A percentile compares a stretch with the other conserved stretches of the same genome.
These are phyloP conservation scores for Streptopelia turtur DNA, from an alignment of 2,797 vertebrate species.

Conservation along the genomic window DNA sequence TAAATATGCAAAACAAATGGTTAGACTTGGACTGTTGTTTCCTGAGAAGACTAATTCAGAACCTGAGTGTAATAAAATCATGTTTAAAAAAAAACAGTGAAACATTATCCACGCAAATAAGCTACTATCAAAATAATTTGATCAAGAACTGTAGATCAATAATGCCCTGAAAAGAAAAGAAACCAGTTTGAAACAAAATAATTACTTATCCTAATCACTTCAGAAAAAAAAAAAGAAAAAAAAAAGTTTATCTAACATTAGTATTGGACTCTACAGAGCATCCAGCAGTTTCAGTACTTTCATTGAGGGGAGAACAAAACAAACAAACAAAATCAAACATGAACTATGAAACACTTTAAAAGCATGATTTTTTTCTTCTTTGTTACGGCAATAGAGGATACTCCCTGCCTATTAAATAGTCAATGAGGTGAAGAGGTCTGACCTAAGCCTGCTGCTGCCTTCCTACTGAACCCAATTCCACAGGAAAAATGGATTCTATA, in stretches of 20 bases:
- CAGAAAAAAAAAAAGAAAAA: background rate
- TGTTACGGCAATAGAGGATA: background rate
- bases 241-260: fast-evolving
- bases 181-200: fast-evolving
- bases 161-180: background rate
- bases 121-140: background rate
- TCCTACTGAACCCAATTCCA: background rate
- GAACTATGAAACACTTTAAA: background rate
- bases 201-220: background rate
- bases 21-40: background rate
- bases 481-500: background rate
- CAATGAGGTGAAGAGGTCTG: background rate
- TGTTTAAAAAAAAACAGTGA: background rate
- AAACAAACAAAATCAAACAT: no score
- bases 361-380: background rate
- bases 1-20: background rate
- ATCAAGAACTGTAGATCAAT: background rate
- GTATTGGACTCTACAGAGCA: background rate
- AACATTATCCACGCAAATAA: background rate
- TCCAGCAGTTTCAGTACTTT: background rate
- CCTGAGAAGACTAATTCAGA: background rate
- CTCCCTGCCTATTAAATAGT: background rate
- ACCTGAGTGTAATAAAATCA: background rate
- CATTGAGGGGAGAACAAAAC: background rate
- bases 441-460: background rate